Conservation (phyloP, 1,140 invertebrate genomes). For the Drosophila rufa region DNA sequence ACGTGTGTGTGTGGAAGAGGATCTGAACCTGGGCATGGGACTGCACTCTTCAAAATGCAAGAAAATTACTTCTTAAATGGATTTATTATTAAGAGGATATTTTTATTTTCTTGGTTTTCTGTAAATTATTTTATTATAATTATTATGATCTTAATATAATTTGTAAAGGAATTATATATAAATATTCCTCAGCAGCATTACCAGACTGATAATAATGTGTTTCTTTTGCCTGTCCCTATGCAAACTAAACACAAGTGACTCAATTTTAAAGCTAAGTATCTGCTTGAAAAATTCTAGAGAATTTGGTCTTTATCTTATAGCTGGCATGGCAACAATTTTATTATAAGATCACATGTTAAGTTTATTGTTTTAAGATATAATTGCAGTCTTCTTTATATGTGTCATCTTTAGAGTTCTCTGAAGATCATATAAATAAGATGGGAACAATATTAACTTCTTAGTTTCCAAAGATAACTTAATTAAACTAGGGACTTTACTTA, state of each 20-base stretch:
- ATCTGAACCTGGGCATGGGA: slow-evolving; percentile 13
- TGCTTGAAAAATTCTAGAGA: not conserved
- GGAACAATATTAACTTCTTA: not conserved
- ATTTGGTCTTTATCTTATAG: not conserved
- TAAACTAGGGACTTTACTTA: too few relatives aligned
- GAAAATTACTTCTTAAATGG: too few relatives aligned
- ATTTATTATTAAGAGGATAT: too few relatives aligned
- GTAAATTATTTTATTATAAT: too few relatives aligned
- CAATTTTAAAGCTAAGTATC: not conserved
- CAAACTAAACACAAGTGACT: not conserved
- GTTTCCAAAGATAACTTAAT: not conserved
- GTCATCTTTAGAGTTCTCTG: not conserved
- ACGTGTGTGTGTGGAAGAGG: slow-evolving; percentile 39
- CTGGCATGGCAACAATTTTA: not conserved
- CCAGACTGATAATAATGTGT: not conserved
- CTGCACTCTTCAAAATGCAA: slow-evolving; percentile 10
- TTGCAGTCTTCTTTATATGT: not conserved
- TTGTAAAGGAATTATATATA: not conserved
- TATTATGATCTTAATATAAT: too few relatives aligned
- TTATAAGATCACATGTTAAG: not conserved
- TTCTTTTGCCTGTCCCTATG: not conserved
- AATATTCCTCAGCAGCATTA: not conserved
- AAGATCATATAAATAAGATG: not conserved
- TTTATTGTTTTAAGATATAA: not conserved
- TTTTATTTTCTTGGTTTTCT: not conserved